Percentiles rank a stretch among this genome's conserved stretches.
These are phyloP conservation scores for Phalacrocorax aristotelis DNA, from an alignment of 2,113 vertebrate species.

Conservation along the genomic window DNA sequence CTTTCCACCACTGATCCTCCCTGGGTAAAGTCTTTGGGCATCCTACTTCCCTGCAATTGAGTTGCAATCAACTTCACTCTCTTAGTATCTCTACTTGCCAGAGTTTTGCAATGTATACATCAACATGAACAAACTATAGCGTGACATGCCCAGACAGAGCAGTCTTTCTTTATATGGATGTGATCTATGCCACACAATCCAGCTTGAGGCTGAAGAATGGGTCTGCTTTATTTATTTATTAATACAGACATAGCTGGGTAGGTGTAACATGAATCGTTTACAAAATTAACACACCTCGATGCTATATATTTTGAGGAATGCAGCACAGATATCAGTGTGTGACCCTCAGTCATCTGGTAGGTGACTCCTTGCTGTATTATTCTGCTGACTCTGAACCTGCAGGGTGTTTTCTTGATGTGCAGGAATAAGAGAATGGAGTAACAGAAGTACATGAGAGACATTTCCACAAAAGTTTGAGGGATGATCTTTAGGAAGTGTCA, in stretches of 20 bases:
- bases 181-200: background rate
- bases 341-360: background rate
- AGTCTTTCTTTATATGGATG: background rate
- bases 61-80: accelerated
- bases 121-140: background rate
- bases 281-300: background rate
- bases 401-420: background rate
- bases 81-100: background rate
- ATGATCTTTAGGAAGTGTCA: background rate
- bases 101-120: background rate
- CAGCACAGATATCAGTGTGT: background rate
- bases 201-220: background rate
- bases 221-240: background rate
- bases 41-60: background rate
- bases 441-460: background rate
- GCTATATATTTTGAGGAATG: background rate
- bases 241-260: background rate
- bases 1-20: background rate
- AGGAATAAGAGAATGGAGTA: background rate
- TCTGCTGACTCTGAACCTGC: background rate
- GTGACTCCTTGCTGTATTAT: background rate
- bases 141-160: background rate
- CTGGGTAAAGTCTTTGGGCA: background rate
- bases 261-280: background rate
- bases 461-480: background rate